Base-by-base conservation (phyloP, 1,140 invertebrate species). In the Bombus balteatus region DNA sequence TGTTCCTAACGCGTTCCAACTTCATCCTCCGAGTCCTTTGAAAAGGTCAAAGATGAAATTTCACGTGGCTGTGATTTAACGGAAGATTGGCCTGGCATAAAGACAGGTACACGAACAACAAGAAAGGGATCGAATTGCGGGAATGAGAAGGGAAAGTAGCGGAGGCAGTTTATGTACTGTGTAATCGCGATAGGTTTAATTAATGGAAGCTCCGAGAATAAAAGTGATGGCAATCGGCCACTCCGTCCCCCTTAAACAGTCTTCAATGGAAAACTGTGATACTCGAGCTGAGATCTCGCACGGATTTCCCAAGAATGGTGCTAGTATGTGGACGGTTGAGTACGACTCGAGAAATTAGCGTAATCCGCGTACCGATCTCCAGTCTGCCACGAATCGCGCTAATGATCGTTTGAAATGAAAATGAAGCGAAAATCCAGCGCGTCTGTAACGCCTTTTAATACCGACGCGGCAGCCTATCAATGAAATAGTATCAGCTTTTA, bases 1-100 rank as follows among this genome's bases (percentile, higher is more conserved):
- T 13, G 59, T 78, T 66, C 37, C 74, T 34, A 83, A 88, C 68
- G 79, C 71, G 53, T 83, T 74, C 66, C 81, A 13, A 62, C 25
- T n/a, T 25, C 10, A 66, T 66, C 22, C 18, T 18, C 0, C 5
- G n/a, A 32, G 65, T 66, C 15, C 2, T 2, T 6, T 66, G 65
- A 32, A 66, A 66, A 66, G 15, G 12, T 66, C 13, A 8, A 22
- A 66, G 65, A 66, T 9, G 15, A 66, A 32, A 2, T 66, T 32
- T 66, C n/a, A 15, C 15, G 59, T 62, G n/a, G 3, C 59, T 13
- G 2, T 3, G 15, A 66, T 34, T 66, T 66, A 66, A 66, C 65
- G 65, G 2, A 22, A 15, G 32, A 34, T 18, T 3, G 1, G 1
- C 13, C 15, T 0, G 5, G 10, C 25, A 18, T 18, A 32, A 32